Conservation (phyloP, 2,888 invertebrate species). For the Dyspetes luteomarginatus region DNA sequence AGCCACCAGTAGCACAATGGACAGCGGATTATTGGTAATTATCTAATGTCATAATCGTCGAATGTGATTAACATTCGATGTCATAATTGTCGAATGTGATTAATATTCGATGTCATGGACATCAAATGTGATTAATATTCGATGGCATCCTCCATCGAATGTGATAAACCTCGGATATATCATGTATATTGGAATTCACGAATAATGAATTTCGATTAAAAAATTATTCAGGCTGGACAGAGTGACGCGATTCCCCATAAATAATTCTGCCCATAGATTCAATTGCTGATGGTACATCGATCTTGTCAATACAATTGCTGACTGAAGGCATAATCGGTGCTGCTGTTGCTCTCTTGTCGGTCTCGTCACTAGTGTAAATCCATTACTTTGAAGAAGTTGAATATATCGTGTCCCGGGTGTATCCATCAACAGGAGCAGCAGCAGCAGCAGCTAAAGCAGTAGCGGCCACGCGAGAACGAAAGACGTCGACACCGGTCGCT, state of each 20-base stretch:
- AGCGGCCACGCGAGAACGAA: conserved; percentile 49
- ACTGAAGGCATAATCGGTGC: background rate
- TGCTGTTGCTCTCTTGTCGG: background rate
- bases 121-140: background rate
- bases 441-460: conserved; percentile 23
- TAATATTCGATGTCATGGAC: background rate
- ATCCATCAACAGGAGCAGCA: conserved; percentile 44
- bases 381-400: background rate
- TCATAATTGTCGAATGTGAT: background rate
- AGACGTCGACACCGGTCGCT: conserved; percentile 75
- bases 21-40: too few species aligned
- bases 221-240: background rate
- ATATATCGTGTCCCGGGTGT: background rate
- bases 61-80: background rate
- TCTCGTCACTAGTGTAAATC: background rate
- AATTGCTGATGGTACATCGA: background rate
- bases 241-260: background rate
- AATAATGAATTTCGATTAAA: background rate
- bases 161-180: background rate
- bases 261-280: background rate
- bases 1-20: too few species aligned
- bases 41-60: background rate
- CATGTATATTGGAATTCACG: background rate
- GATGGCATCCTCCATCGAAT: too few species aligned
- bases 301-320: background rate